These are phyloP conservation scores for Paratrypauchen microcephalus DNA, from an alignment of 2,797 vertebrate genomes.

Conservation along the genomic window DNA sequence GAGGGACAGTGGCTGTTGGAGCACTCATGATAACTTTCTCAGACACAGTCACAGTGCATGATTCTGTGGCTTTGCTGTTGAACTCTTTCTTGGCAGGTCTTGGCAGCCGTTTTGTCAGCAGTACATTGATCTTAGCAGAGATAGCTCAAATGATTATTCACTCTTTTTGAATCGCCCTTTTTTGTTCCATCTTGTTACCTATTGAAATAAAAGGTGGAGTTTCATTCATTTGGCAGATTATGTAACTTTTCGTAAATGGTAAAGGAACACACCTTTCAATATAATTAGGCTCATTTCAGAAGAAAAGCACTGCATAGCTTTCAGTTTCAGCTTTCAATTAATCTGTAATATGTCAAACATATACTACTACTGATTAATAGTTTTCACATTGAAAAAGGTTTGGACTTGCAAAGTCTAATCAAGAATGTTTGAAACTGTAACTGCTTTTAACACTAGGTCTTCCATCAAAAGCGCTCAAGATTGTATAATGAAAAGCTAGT, in stretches of 20 bases:
- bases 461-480: background rate
- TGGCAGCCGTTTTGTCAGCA: constrained; percentile 2
- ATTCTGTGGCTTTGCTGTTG: constrained; percentile 6
- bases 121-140: background rate
- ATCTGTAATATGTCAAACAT: background rate
- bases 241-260: constrained; percentile 4
- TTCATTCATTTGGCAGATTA: background rate
- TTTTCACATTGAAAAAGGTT: background rate
- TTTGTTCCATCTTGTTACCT: constrained; percentile 2
- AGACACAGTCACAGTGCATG: constrained; percentile 8
- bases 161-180: background rate
- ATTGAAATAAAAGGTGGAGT: background rate
- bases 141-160: background rate
- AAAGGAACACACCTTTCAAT: background rate
- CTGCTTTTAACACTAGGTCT: background rate
- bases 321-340: background rate
- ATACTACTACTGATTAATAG: background rate
- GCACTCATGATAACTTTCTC: constrained; percentile 33
- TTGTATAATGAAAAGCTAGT: background rate
- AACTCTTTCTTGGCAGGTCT: background rate
- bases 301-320: background rate
- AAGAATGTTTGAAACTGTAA: background rate
- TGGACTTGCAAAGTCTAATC: too few relatives aligned
- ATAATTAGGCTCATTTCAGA: constrained; percentile 2
- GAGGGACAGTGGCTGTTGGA: constrained; percentile 14